These are phyloP conservation scores for Halocynthia roretzi DNA, from an alignment of 23 tunicate species.

Conservation along the genomic window DNA sequence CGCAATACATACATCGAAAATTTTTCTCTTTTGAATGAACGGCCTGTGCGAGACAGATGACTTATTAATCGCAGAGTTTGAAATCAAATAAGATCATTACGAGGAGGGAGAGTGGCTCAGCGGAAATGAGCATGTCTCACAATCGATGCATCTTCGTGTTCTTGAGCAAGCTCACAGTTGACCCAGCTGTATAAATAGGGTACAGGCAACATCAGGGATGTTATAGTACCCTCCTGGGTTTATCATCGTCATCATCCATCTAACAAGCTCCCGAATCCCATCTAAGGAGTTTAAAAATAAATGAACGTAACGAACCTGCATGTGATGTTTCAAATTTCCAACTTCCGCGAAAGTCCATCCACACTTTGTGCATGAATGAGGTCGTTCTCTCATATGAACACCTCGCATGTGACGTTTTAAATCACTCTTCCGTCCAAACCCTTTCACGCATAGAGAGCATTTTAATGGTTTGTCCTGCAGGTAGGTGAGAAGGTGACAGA, in stretches of 20 bases:
- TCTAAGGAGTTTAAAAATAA: no score
- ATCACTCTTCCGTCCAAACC: slow-evolving; percentile 85
- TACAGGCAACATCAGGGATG: no score
- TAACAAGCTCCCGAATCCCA: no score
- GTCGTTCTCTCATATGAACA: slow-evolving; percentile 90
- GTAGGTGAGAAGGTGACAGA: neutral
- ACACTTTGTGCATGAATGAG: slow-evolving; percentile 70
- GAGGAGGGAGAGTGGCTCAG: no score
- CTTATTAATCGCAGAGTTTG: no score
- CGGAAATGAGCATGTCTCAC: no score
- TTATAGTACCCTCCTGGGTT: no score
- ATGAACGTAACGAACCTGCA: slow-evolving; percentile 45
- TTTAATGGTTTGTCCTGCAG: slow-evolving; percentile 76
- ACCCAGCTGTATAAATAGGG: no score
- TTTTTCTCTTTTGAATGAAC: slow-evolving; percentile 89
- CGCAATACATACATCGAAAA: slow-evolving; percentile 59
- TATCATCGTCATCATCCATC: no score
- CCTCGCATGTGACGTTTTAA: slow-evolving; percentile 75
- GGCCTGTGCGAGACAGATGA: slow-evolving; percentile 30
- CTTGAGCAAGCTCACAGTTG: no score
- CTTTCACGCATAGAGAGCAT: slow-evolving; percentile 76
- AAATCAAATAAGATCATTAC: no score
- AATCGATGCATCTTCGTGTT: no score
- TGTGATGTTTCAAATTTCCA: slow-evolving; percentile 83
- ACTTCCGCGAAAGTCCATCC: slow-evolving; percentile 93